Evolutionary conservation across 2,797 vertebrate genomes (phyloP), one percentile per base, ranked within the genome.

Genomic region (Ptychobarbus kaznakovi): DNA sequence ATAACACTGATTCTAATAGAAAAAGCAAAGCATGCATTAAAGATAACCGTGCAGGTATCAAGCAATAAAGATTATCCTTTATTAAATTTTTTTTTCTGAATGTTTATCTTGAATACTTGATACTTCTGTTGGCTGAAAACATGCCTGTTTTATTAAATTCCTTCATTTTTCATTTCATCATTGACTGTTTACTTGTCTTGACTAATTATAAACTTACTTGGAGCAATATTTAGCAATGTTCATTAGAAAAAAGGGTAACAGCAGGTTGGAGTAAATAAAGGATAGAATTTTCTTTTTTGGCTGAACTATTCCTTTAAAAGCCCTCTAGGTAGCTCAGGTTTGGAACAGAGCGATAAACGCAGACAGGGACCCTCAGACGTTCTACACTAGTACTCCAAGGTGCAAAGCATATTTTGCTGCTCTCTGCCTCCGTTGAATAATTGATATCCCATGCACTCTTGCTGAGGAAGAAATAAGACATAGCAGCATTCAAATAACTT

Each of bases 381-480:
- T 74, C 70, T 32, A 6, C 46, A 42, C 18, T 38, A 53, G 35
- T 69, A 83, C 91, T 93, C 88, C 86, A 87, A 82, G 88, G 84
- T 89, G 85, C 81, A 89, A 73, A 92, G 90, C 89, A 84, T 92
- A 91, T 91, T 93, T 90, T 87, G 80, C 86, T 86, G 82, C 73
- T 89, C 81, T 85, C 84, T 90, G 91, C 87, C 76, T 75, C 88
- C 84, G 86, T 90, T 91, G 87, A 92, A 92, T 93, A 92, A 93
- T 91, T 91, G 88, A 93, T 91, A 90, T 88, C 91, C 87, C 90
- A 91, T 89, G 91, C 91, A 91, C 86, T 89, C 87, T 91, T 92
- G 90, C 89, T 91, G 90, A 92, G 86, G 86, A 88, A 79, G 81
- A 65, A 90, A 86, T 89, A 91, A 93, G 91, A 93, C 88, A 83